Evolutionary conservation across 2,113 vertebrate species (phyloP).

Genomic region (Catharus fuscescens): DNA sequence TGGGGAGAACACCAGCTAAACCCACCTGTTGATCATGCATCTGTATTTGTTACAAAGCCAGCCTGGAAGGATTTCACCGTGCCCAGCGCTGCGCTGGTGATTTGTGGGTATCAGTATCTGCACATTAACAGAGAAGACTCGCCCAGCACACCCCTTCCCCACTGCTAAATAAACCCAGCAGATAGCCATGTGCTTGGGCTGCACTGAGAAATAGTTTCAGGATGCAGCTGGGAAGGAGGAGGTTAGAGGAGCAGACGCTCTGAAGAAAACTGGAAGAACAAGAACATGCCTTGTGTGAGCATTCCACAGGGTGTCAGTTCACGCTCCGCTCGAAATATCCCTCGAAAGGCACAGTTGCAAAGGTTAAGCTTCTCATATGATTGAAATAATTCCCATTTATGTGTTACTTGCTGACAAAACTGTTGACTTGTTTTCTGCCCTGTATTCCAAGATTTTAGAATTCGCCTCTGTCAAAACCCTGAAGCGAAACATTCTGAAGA

Average conservation of each 20-base stretch:
- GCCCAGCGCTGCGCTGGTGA: background rate
- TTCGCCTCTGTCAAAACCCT: constrained; percentile 15
- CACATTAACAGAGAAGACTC: background rate
- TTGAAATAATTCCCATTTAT: constrained; percentile 41
- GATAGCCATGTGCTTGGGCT: background rate
- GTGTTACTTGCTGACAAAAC: constrained; percentile 36
- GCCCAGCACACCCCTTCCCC: background rate
- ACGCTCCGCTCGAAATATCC: background rate
- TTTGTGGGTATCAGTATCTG: background rate
- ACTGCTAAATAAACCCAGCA: background rate
- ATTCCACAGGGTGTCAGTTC: background rate
- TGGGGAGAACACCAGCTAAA: background rate
- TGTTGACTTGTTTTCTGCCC: constrained; percentile 34
- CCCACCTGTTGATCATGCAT: background rate
- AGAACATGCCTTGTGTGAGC: constrained; percentile 9
- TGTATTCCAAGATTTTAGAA: constrained; percentile 32
- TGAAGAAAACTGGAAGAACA: background rate
- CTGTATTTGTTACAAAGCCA: background rate
- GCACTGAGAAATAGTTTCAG: background rate
- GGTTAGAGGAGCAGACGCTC: background rate
- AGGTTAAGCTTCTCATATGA: constrained; percentile 33
- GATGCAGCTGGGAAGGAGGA: background rate
- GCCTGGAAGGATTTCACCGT: background rate
- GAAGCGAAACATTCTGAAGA: constrained; percentile 1
- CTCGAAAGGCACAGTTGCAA: constrained; percentile 24